phyloP scores from a whole-genome alignment of 2,797 vertebrate species.

The Lutjanus campechanus region DNA sequence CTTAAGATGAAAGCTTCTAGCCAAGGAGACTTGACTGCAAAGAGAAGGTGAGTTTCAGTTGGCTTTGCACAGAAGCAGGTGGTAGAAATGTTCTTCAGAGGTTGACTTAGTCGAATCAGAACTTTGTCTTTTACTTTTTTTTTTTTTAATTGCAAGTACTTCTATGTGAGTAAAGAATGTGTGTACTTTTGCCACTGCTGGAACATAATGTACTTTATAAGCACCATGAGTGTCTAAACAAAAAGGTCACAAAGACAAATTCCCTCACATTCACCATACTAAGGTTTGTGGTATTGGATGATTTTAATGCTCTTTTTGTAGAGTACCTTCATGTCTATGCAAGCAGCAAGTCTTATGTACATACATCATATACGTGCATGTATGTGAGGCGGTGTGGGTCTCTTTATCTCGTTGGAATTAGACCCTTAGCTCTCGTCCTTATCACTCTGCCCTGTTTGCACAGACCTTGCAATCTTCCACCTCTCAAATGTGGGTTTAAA shows the following conservation, averaged over 20 bases:
- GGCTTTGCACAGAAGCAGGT: no score
- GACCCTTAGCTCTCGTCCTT: conserved; percentile 84
- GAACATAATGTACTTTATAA: no score
- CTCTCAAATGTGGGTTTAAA: conserved; percentile 63
- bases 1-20: no score
- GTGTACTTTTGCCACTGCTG: no score
- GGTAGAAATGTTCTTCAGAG: no score
- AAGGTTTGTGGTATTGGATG: neutral
- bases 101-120: no score
- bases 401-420: conserved; percentile 87
- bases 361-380: conserved; percentile 18
- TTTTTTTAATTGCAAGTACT: no score
- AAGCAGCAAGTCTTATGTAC: conserved; percentile 6
- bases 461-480: conserved; percentile 81
- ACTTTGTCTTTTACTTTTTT: no score
- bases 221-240: no score
- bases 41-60: no score
- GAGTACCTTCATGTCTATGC: neutral
- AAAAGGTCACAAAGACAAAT: conserved; percentile 1
- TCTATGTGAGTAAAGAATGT: no score
- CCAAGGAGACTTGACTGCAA: no score
- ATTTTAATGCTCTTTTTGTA: neutral
- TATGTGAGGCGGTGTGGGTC: conserved; percentile 47
- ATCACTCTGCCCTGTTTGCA: conserved; percentile 84
- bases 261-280: neutral